These are phyloP conservation scores for Gallirallus australis DNA, from an alignment of 2,797 vertebrate genomes.

Conservation along the genomic window DNA sequence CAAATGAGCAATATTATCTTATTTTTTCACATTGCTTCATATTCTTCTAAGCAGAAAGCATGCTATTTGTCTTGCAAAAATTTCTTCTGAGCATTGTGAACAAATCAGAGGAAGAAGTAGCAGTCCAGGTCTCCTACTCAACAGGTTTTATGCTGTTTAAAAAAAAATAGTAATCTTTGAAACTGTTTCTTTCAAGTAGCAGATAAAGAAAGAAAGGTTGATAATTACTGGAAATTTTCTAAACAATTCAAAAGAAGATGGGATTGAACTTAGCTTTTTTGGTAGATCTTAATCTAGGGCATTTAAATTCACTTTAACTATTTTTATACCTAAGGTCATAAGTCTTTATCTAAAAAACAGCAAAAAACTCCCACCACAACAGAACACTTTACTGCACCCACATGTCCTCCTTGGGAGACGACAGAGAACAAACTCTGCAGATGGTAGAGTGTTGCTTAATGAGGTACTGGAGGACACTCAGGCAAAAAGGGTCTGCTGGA, in stretches of 20 bases:
- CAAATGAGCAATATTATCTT: neutral
- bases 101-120: neutral
- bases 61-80: neutral
- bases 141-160: neutral
- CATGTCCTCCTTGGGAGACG: neutral
- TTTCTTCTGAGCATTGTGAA: neutral
- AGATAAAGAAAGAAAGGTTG: accelerated
- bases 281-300: neutral
- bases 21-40: neutral
- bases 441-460: neutral
- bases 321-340: neutral
- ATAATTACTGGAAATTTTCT: neutral
- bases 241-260: neutral
- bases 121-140: neutral
- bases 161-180: neutral
- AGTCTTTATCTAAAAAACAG: neutral
- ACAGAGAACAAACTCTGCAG: neutral
- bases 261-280: neutral
- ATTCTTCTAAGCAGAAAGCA: neutral
- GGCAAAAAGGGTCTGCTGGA: neutral
- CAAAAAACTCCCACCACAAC: neutral
- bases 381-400: neutral
- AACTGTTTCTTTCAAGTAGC: neutral
- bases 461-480: neutral
- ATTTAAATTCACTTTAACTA: neutral